These are phyloP conservation scores for Chaetorhynchus papuensis DNA, from an alignment of 2,113 vertebrate species.

Conservation along the genomic window DNA sequence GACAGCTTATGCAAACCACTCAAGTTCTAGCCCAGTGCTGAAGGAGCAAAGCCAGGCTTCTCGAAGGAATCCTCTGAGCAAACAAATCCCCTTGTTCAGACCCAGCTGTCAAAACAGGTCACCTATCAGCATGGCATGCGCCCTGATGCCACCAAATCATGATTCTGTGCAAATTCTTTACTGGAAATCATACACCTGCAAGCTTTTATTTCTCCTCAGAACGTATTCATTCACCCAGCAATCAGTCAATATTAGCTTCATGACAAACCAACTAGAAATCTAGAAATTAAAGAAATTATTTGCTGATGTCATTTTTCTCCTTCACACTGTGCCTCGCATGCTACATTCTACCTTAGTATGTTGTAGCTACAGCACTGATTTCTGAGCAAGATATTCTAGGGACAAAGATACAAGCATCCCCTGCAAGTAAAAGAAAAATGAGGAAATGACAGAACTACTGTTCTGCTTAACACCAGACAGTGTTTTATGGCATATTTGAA, in stretches of 20 bases:
- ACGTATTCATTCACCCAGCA: not conserved
- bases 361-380: not conserved
- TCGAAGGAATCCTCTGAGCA: constrained; percentile 26
- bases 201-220: not conserved
- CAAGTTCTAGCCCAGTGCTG: not conserved
- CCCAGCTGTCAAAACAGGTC: constrained; percentile 48
- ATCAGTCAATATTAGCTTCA: not conserved
- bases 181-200: not conserved
- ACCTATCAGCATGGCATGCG: not conserved
- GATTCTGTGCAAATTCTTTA: not conserved
- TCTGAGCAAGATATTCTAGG: not conserved
- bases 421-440: not conserved
- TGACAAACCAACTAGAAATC: not conserved
- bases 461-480: not conserved
- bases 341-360: not conserved
- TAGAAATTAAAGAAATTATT: not conserved
- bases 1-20: not conserved
- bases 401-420: not conserved
- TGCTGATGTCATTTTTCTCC: not conserved
- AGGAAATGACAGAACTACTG: not conserved
- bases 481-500: not conserved
- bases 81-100: constrained; percentile 19
- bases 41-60: constrained; percentile 42
- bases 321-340: not conserved
- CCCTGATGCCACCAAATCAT: not conserved